Conservation (phyloP, 2,113 vertebrate genomes). For the Aplodontia rufa region DNA sequence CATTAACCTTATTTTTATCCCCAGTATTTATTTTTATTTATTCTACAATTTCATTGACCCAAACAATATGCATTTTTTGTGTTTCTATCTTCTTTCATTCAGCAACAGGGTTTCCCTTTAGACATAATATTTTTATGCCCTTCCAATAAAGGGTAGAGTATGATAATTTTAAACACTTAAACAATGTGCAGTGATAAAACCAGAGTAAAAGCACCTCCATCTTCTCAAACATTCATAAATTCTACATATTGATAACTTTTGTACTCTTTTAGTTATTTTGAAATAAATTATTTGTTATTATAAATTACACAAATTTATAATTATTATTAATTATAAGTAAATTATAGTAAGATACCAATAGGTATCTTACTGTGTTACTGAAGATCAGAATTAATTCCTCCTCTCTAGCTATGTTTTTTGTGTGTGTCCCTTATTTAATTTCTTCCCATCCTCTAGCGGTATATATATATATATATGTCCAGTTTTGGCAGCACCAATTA, state of each 20-base stretch:
- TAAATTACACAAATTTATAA: too few species aligned
- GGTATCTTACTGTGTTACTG: background rate
- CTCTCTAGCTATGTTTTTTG: background rate
- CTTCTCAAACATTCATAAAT: background rate
- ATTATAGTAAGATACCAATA: too few species aligned
- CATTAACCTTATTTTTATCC: background rate
- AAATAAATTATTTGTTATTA: too few species aligned
- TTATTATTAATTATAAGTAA: too few species aligned
- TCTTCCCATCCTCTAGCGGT: background rate
- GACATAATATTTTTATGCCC: background rate
- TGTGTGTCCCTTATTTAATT: too few species aligned
- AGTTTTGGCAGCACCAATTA: background rate
- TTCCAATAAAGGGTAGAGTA: background rate
- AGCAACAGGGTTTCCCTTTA: background rate
- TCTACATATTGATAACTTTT: background rate
- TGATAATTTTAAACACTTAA: background rate
- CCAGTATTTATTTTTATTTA: background rate
- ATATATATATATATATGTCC: too few species aligned
- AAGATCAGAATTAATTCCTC: background rate
- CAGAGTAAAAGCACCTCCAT: background rate
- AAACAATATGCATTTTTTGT: background rate
- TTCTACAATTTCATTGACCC: background rate
- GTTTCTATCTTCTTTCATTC: background rate
- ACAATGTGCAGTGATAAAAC: background rate
- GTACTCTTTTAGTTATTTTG: background rate